Evolutionary conservation across 2,888 invertebrate species (phyloP).

Genomic region (Zaprionus obscuricornis): DNA sequence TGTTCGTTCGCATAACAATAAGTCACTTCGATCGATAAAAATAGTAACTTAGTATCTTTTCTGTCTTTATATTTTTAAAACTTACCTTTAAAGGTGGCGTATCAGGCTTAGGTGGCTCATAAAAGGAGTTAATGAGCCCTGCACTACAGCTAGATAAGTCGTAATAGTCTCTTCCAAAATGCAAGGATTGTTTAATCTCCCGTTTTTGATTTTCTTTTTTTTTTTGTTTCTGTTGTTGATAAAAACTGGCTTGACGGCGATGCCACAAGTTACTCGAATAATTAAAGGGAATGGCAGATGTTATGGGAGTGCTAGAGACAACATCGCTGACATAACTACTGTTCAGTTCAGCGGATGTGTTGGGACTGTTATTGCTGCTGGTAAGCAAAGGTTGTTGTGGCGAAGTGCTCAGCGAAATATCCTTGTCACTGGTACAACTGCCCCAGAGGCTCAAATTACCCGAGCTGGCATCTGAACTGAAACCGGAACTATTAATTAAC

Average conservation of each 20-base stretch:
- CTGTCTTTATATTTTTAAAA: neutral
- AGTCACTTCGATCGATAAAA: too few relatives aligned
- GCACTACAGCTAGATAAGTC: constrained; percentile 68
- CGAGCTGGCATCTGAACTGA: constrained; percentile 19
- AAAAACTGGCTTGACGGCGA: constrained; percentile 67
- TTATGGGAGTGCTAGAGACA: constrained; percentile 46
- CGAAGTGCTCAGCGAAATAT: constrained; percentile 76
- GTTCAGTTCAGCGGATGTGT: constrained; percentile 72
- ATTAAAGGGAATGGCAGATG: constrained; percentile 24
- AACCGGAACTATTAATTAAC: constrained; percentile 62
- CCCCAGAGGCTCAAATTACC: constrained; percentile 47
- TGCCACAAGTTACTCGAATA: constrained; percentile 72
- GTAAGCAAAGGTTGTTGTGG: constrained; percentile 61
- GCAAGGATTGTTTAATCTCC: constrained; percentile 4
- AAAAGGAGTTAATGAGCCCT: constrained; percentile 64
- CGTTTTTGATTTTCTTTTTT: constrained; percentile 22
- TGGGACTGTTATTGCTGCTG: constrained; percentile 31
- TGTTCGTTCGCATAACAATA: too few relatives aligned
- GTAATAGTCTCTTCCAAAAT: constrained; percentile 49
- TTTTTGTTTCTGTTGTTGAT: constrained; percentile 49
- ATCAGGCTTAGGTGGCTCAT: constrained; percentile 81
- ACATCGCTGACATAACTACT: constrained; percentile 60
- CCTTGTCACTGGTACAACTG: constrained; percentile 74
- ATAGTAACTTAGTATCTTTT: too few relatives aligned
- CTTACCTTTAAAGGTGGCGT: constrained; percentile 78